phyloP scores from a whole-genome alignment of 2,888 invertebrate genomes.

The Troilus luridus region DNA sequence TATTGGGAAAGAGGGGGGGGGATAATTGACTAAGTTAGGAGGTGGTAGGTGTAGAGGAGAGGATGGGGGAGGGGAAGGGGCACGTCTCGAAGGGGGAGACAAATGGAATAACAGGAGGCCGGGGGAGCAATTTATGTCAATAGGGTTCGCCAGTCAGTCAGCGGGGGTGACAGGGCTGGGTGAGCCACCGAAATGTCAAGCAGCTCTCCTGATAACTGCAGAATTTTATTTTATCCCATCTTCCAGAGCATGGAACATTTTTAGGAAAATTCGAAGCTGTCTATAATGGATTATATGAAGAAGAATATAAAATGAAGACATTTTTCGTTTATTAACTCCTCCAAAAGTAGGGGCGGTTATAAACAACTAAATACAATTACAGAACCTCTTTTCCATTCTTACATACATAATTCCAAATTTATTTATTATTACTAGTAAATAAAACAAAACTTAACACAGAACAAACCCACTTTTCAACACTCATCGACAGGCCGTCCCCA shows the following conservation, averaged over 20 bases:
- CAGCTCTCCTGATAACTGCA: neutral
- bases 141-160: constrained; percentile 52
- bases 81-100: constrained; percentile 52
- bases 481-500: no score
- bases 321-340: neutral
- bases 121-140: constrained; percentile 59
- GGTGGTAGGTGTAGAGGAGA: constrained; percentile 41
- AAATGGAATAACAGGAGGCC: constrained; percentile 59
- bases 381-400: no score
- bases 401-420: no score
- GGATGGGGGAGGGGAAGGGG: constrained; percentile 41
- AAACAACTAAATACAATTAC: no score
- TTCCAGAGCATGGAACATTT: neutral
- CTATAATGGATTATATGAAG: no score
- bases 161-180: neutral
- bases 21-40: constrained; percentile 61
- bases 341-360: neutral
- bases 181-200: neutral
- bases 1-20: constrained; percentile 57
- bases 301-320: no score
- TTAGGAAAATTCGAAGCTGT: neutral
- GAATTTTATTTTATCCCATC: neutral
- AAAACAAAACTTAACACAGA: no score
- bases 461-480: no score
- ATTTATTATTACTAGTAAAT: no score